Conservation (phyloP, 2,888 invertebrate genomes). For the Tubulanus polymorphus region DNA sequence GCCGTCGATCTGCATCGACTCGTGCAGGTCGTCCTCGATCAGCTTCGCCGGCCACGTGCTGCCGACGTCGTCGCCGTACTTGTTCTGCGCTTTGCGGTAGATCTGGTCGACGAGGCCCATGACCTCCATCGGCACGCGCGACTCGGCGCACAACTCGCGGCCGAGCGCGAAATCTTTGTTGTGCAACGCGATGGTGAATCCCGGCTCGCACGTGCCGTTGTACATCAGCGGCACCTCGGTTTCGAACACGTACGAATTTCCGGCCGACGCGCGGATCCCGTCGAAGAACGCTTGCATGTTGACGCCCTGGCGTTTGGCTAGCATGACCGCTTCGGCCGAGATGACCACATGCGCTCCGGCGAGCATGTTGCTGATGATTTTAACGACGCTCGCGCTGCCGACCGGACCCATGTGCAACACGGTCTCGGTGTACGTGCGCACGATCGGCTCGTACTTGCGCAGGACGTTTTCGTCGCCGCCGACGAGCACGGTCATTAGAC, state of each 20-base stretch:
- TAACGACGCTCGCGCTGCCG: constrained; percentile 1
- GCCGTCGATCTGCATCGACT: background rate
- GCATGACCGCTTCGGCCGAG: background rate
- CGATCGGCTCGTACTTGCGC: background rate
- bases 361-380: constrained; percentile 2
- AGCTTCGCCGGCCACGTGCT: background rate
- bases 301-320: constrained; percentile 2
- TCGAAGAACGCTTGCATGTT: constrained; percentile 6
- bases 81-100: background rate
- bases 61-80: constrained; percentile 2
- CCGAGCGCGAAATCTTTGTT: constrained; percentile 1
- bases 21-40: background rate
- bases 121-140: background rate
- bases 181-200: constrained; percentile 1
- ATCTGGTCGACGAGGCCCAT: background rate
- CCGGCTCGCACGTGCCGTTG: constrained; percentile 3
- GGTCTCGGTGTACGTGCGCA: background rate
- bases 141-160: background rate
- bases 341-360: background rate
- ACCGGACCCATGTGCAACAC: background rate
- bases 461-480: background rate
- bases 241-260: constrained; percentile 4
- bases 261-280: constrained; percentile 4
- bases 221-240: constrained; percentile 5
- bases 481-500: background rate